Evolutionary conservation across 2,113 vertebrate species (phyloP), one percentile per base, ranked within the genome.

Genomic region (Prionailurus bengalensis): DNA sequence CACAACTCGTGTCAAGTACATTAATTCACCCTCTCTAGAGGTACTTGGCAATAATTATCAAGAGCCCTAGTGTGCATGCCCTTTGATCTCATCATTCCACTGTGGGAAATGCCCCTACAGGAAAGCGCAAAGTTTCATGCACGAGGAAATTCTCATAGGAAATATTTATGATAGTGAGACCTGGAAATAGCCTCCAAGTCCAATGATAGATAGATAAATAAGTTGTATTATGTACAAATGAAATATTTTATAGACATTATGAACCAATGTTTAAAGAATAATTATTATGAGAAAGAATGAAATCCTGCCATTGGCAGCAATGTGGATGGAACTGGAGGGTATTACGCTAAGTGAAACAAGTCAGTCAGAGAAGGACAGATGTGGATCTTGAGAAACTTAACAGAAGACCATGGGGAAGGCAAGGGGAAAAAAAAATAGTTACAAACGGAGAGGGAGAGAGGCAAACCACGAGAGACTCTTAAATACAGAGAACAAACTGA

Each of bases 91-190:
- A 33, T 39, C 23, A 80, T 80, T 84, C 33, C 33, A 48, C 71
- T 68, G 42, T 94, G 31, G 65, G 63, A 94, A 79, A 92, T 71
- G 15, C 58, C 73, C 42, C 71, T 51, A 84, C 21, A 94, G 42
- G 23, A 94, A 84, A 16, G 39, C 36, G 80, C 39, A 70, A 88
- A 53, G 29, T 87, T 74, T 33, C 76, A 48, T 7, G 27, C 36
- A 29, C 61, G 65, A 76, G 63, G 11, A 94, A 94, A 92, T 89
- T 92, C 45, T 89, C 36, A n/a, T n/a, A 73, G 19, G n/a, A 92
- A 66, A 66, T 89, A 85, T 42, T 91, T 79, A 48, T 73, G 42
- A n/a, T 48, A n/a, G 16, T 42, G 42, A 94, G 78, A 88, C 31
- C 31, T 33, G 6, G 68, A 91, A 95, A 83, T 71, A 66, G 68